A percentile compares a stretch with the other conserved stretches of the same genome.
Evolutionary conservation across 2,113 vertebrate species (phyloP).

Genomic region (Porphyrio hochstetteri): DNA sequence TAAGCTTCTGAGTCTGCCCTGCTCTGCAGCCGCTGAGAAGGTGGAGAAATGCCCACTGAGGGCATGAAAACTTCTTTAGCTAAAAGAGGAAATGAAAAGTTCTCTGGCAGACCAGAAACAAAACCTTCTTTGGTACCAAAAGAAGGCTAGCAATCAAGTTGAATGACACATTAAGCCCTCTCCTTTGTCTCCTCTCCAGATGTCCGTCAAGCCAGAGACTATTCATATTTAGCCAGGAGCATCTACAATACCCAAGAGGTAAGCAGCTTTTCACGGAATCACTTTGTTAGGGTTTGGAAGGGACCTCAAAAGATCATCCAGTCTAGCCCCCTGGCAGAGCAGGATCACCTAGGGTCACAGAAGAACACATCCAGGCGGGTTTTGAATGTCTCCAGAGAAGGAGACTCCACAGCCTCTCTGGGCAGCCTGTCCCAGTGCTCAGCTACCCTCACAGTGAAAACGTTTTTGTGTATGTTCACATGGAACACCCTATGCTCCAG

Average conservation of each 20-base stretch:
- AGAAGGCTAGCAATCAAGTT: neutral
- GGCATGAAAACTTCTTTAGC: neutral
- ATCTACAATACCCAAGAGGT: neutral
- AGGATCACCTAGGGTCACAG: no score
- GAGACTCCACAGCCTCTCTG: no score
- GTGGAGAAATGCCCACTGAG: neutral
- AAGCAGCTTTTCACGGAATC: neutral
- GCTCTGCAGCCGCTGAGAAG: neutral
- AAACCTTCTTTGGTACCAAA: neutral
- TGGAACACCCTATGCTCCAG: no score
- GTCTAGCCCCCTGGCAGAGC: no score
- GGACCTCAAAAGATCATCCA: no score
- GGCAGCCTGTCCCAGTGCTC: no score
- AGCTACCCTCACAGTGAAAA: no score
- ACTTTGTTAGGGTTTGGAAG: no score
- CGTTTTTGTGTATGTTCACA: no score
- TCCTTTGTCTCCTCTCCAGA: rapidly evolving
- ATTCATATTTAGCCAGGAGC: neutral
- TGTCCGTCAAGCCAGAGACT: neutral
- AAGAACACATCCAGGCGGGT: no score
- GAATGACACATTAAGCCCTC: neutral
- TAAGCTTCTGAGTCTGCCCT: neutral
- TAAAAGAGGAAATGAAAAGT: neutral
- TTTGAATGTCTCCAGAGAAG: no score
- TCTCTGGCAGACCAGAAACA: neutral